Conservation (phyloP, 2,113 vertebrate species). For the Percina caprodes region DNA sequence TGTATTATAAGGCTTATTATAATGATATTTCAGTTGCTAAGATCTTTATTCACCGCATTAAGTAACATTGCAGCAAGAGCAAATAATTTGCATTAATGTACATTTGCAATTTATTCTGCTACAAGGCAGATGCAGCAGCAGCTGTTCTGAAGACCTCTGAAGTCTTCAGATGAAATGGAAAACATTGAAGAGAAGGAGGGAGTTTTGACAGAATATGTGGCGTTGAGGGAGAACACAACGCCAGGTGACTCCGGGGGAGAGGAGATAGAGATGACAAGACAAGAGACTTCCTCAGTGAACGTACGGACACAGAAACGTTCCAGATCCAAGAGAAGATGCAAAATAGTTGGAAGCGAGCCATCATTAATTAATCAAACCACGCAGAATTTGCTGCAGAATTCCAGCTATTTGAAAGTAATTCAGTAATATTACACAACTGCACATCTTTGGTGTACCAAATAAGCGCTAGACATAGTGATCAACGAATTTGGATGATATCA, state of each 20-base stretch:
- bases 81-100: slow-evolving; percentile 48
- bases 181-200: slow-evolving; percentile 34
- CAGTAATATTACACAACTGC: not conserved
- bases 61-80: slow-evolving; percentile 19
- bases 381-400: not conserved
- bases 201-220: slow-evolving; percentile 72
- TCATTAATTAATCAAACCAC: slow-evolving; percentile 27
- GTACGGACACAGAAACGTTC: slow-evolving; percentile 9
- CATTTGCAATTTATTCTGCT: slow-evolving; percentile 51
- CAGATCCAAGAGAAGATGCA: slow-evolving; percentile 17
- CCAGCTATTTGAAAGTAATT: not conserved
- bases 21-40: slow-evolving; percentile 5
- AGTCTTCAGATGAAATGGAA: slow-evolving; percentile 66
- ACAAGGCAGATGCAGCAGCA: slow-evolving; percentile 66
- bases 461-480: not conserved
- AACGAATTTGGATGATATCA: not conserved
- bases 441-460: not conserved
- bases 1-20: too few relatives aligned
- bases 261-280: slow-evolving; percentile 47
- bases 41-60: slow-evolving; percentile 41
- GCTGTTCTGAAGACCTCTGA: slow-evolving; percentile 69
- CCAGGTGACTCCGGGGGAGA: slow-evolving; percentile 43
- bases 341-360: slow-evolving; percentile 12
- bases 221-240: slow-evolving; percentile 30
- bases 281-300: not conserved